Percentiles rank a stretch among this genome's conserved stretches.
These are phyloP conservation scores for Tupiocoris notatus DNA, from an alignment of 2,888 invertebrate species.

Conservation along the genomic window DNA sequence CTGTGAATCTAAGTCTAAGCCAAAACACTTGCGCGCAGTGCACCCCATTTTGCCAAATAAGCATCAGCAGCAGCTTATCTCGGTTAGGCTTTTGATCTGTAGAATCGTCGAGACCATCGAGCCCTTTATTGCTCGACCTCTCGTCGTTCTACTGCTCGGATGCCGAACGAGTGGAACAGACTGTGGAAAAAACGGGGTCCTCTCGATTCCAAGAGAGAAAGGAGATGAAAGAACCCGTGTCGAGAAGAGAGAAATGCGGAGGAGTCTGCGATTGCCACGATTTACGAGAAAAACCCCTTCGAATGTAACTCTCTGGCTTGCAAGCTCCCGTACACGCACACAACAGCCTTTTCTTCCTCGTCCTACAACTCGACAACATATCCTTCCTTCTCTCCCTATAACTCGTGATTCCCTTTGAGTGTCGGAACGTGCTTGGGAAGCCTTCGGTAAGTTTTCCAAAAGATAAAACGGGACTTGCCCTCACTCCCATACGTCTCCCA, in stretches of 20 bases:
- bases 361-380: background rate
- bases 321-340: background rate
- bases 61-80: background rate
- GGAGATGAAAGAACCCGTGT: background rate
- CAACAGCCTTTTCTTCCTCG: background rate
- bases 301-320: background rate
- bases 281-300: conserved; percentile 7
- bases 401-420: conserved; percentile 9
- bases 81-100: background rate
- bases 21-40: background rate
- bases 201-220: background rate
- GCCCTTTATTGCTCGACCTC: background rate
- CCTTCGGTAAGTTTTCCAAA: conserved; percentile 16
- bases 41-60: background rate
- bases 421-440: conserved; percentile 21
- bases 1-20: too few species aligned
- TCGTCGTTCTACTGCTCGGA: background rate
- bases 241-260: conserved; percentile 9
- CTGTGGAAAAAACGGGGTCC: background rate
- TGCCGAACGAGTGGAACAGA: background rate
- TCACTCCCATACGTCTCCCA: background rate
- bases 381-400: background rate
- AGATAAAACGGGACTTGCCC: background rate
- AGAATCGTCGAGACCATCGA: background rate
- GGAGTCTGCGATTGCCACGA: conserved; percentile 22